Evolutionary conservation across 2,113 vertebrate genomes (phyloP), one percentile per base, ranked within the genome.

Genomic region (Lophotis ruficrista): DNA sequence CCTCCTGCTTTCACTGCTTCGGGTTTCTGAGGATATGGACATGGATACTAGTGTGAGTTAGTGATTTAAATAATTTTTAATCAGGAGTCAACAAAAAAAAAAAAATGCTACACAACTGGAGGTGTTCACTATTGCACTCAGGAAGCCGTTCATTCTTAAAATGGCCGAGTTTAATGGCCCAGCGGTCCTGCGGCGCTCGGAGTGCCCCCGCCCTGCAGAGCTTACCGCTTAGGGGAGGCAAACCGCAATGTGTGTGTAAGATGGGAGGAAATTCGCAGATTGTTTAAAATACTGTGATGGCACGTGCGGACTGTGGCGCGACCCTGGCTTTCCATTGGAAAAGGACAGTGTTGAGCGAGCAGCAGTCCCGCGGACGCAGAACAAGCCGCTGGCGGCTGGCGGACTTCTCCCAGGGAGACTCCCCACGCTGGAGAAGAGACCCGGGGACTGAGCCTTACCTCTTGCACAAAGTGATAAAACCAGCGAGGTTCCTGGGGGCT

Each of bases 11-110:
- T 77, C 28, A 2, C 37, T 13, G 43, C 31, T 25, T 3, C 21
- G 45, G 35, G 12, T 57, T 28, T 38, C 53, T 27, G 62, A 28
- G n/a, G 7, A 7, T 24, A 38, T 6, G 31, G 57, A 58, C n/a
- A 33, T 0, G 0, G 35, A n/a, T 23, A 31, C 20, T 51, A 10
- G 19, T 22, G 25, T 6, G 27, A n/a, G 37, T 60, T n/a, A 75
- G 68, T 27, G 31, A 70, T 66, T 45, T 22, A 64, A 65, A 10
- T 60, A 45, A 25, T 45, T 65, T 88, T 64, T 73, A 71, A 38
- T 84, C 43, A 15, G 41, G 62, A 79, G 47, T 31, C 66, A 54
- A 47, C 66, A n/a, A 43, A 17, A 72, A 43, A 38, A 43, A 9
- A 9, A 31, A 69, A 43, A 68, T 6, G 7, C 27, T 1, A 47